Evolutionary conservation across 2,888 invertebrate genomes (phyloP).

Genomic region (Thecophora atra): DNA sequence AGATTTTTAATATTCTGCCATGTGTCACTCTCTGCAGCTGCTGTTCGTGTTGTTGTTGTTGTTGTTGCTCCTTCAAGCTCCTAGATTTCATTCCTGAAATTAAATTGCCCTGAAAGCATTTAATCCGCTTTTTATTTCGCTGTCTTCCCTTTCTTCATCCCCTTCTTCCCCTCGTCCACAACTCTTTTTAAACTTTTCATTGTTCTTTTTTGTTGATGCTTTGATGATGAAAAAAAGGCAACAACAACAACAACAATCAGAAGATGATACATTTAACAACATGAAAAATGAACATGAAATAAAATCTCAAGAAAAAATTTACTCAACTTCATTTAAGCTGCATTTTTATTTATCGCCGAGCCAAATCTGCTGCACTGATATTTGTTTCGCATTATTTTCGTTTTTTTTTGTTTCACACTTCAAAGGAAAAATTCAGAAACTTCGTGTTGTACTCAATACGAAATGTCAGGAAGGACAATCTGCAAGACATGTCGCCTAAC

Average conservation of each 20-base stretch:
- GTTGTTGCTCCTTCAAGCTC: not conserved
- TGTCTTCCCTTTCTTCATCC: not conserved
- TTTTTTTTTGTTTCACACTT: constrained; percentile 6
- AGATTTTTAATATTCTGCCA: constrained; percentile 9
- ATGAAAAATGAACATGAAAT: no score
- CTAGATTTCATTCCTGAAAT: constrained; percentile 24
- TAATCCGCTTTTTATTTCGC: constrained; percentile 23
- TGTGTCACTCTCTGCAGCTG: constrained; percentile 2
- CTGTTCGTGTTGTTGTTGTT: not conserved
- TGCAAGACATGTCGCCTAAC: no score
- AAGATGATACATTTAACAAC: not conserved
- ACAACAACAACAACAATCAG: not conserved
- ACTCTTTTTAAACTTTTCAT: not conserved
- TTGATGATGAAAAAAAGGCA: constrained; percentile 3
- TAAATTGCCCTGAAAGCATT: constrained; percentile 32
- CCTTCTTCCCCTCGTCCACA: not conserved
- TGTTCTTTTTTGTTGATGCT: not conserved
- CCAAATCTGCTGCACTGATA: constrained; percentile 12
- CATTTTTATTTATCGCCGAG: not conserved
- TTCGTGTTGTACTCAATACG: not conserved
- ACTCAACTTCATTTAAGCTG: constrained; percentile 30
- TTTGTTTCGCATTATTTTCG: not conserved
- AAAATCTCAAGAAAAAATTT: constrained; percentile 26
- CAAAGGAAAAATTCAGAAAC: constrained; percentile 18
- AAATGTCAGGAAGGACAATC: no score